Percentiles rank a stretch among this genome's conserved stretches.
These are phyloP conservation scores for Cheumatopsyche charites DNA, from an alignment of 1,140 invertebrate genomes.

Conservation along the genomic window DNA sequence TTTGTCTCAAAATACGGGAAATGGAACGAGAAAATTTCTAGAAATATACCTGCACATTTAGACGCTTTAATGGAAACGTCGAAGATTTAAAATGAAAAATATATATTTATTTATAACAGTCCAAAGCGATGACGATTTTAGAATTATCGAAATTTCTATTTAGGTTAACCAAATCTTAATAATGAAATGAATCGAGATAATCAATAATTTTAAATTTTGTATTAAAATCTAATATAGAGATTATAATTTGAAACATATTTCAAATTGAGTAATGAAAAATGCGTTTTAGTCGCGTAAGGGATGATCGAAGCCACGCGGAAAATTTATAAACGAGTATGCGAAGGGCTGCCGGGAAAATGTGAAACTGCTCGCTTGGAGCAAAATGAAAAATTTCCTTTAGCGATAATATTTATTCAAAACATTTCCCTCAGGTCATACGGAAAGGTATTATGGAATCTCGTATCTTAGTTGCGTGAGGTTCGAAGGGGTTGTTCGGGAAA, in stretches of 20 bases:
- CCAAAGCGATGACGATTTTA: too few relatives aligned
- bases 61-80: not conserved
- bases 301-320: not conserved
- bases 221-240: too few relatives aligned
- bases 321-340: not conserved
- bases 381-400: constrained; percentile 36
- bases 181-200: too few relatives aligned
- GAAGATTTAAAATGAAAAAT: constrained; percentile 14
- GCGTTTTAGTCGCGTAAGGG: not conserved
- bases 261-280: too few relatives aligned
- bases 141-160: too few relatives aligned
- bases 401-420: constrained; percentile 44
- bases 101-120: not conserved
- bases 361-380: constrained; percentile 21
- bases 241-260: too few relatives aligned
- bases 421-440: constrained; percentile 41
- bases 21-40: constrained; percentile 21
- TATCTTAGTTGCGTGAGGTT: constrained; percentile 23
- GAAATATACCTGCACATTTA: constrained; percentile 33
- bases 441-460: constrained; percentile 36
- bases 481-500: not conserved
- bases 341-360: constrained; percentile 18
- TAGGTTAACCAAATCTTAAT: too few relatives aligned
- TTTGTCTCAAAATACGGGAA: constrained; percentile 27
- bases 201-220: too few relatives aligned